Conservation (phyloP, 2,113 vertebrate species). For the Malurus melanocephalus region DNA sequence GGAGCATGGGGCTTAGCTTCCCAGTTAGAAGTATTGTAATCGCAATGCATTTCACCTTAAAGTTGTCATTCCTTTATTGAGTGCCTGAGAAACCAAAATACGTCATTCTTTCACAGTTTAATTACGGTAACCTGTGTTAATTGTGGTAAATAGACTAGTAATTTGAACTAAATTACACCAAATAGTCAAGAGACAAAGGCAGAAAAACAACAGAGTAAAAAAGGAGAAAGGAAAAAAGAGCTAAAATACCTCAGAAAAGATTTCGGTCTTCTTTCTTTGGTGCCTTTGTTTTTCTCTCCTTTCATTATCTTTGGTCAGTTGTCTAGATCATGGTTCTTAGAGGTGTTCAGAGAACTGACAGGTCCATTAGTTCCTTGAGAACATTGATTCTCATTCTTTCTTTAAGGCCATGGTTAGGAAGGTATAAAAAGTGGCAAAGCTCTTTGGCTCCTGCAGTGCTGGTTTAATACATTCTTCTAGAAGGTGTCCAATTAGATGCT, state of each 20-base stretch:
- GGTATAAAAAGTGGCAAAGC: conserved; percentile 19
- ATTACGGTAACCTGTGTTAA: neutral
- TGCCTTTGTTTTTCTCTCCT: conserved; percentile 4
- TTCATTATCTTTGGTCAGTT: conserved; percentile 27
- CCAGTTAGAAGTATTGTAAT: neutral
- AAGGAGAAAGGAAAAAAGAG: neutral
- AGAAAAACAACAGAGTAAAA: neutral
- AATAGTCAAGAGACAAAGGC: neutral
- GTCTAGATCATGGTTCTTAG: conserved; percentile 15
- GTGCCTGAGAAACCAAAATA: neutral
- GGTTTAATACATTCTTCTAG: conserved; percentile 13
- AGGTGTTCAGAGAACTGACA: conserved; percentile 4
- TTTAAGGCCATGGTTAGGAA: conserved; percentile 15
- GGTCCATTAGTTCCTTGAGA: conserved; percentile 29
- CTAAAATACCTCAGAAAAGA: neutral
- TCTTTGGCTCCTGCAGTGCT: neutral
- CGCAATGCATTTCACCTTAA: neutral
- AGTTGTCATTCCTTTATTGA: neutral
- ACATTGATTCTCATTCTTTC: conserved; percentile 20
- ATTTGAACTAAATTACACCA: neutral
- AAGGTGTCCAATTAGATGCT: neutral
- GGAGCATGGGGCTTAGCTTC: rapidly evolving
- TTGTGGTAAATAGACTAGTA: neutral
- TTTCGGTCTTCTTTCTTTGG: neutral
- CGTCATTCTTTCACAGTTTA: neutral